Conservation (phyloP, 2,797 vertebrate genomes). For the Sternotherus odoratus region DNA sequence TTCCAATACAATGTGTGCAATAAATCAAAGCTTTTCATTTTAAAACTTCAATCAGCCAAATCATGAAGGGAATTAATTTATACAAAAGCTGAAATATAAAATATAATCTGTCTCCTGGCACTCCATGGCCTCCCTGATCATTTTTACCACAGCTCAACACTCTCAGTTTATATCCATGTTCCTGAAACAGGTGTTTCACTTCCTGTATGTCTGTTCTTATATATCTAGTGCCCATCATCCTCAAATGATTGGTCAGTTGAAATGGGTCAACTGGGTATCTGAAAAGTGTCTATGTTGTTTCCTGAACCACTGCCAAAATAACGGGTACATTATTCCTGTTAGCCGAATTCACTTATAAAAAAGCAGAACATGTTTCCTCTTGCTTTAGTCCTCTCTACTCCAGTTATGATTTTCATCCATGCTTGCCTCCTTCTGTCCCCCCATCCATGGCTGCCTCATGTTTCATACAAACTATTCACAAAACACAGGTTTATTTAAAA, state of each 20-base stretch:
- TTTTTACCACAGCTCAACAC: too few species aligned
- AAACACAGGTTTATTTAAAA: too few species aligned
- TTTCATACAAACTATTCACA: too few species aligned
- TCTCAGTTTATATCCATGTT: too few species aligned
- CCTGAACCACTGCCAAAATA: not conserved
- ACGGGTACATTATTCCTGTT: not conserved
- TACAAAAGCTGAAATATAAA: not conserved
- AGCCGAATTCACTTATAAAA: not conserved
- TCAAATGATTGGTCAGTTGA: not conserved
- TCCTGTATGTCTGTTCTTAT: too few species aligned
- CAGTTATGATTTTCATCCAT: too few species aligned
- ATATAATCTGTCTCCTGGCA: constrained; percentile 42
- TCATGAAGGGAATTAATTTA: constrained; percentile 1
- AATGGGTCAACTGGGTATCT: not conserved
- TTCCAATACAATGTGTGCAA: constrained; percentile 37
- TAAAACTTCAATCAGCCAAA: constrained; percentile 40
- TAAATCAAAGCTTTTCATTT: constrained; percentile 50
- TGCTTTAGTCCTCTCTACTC: not conserved
- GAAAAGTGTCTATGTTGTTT: not conserved
- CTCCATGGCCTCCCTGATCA: not conserved
- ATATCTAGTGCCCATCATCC: not conserved
- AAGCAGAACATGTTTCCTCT: not conserved
- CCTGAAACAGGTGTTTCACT: too few species aligned
- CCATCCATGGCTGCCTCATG: too few species aligned
- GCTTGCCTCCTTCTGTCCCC: too few species aligned